phyloP scores from a whole-genome alignment of 2,888 invertebrate genomes.

The Heliconius hortense region DNA sequence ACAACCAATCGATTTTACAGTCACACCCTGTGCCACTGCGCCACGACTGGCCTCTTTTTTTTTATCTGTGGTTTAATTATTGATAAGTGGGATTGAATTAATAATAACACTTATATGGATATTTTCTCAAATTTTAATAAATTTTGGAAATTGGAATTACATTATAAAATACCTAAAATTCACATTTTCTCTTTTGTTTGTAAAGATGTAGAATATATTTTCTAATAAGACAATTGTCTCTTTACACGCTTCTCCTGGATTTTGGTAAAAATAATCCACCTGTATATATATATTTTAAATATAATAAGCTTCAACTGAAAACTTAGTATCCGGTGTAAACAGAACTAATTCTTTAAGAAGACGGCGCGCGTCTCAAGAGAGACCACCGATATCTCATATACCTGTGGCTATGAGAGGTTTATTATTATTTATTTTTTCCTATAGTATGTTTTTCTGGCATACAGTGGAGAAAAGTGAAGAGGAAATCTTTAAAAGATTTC shows the following conservation, averaged over 20 bases:
- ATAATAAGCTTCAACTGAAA: slow-evolving; percentile 70
- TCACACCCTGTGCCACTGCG: no score
- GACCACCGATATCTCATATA: slow-evolving; percentile 74
- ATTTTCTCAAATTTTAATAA: no score
- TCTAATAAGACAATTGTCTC: slow-evolving; percentile 3
- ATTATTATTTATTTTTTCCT: not conserved
- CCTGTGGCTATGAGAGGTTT: slow-evolving; percentile 74
- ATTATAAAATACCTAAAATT: not conserved
- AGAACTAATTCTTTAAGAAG: slow-evolving; percentile 65
- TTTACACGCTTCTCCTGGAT: slow-evolving; percentile 54
- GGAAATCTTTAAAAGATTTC: no score
- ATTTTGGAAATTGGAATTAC: no score
- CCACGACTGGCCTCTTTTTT: no score
- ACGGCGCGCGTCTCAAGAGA: slow-evolving; percentile 70
- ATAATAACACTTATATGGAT: no score
- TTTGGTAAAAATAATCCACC: slow-evolving; percentile 38
- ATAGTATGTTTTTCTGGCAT: no score
- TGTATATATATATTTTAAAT: not conserved
- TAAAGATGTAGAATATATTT: not conserved
- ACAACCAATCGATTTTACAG: no score
- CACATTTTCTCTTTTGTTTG: not conserved
- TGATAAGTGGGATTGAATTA: no score
- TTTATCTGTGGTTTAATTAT: not conserved
- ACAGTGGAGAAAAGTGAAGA: no score
- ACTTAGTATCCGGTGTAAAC: slow-evolving; percentile 63